These are phyloP conservation scores for Aspiorhynchus laticeps DNA, from an alignment of 2,113 vertebrate species.

Conservation along the genomic window DNA sequence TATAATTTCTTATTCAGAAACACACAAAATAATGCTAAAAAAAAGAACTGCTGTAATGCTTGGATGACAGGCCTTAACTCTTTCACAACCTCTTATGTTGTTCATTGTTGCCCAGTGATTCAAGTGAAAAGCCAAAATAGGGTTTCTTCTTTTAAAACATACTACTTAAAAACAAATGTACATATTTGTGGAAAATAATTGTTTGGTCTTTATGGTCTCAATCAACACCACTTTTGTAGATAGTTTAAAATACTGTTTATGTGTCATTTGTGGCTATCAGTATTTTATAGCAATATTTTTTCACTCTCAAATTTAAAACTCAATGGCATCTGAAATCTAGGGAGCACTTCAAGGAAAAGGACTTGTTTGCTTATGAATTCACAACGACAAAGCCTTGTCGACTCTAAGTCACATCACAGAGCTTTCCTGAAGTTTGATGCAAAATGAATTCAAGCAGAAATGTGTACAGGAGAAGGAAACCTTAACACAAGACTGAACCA, in stretches of 20 bases:
- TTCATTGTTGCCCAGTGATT: not conserved
- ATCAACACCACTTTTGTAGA: not conserved
- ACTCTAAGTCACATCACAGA: not conserved
- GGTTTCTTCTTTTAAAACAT: not conserved
- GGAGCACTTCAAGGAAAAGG: constrained; percentile 7
- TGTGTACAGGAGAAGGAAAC: constrained; percentile 26
- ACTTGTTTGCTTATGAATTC: constrained; percentile 39
- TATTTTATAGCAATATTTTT: not conserved
- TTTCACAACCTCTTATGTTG: not conserved
- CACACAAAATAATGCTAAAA: not conserved
- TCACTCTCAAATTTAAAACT: not conserved
- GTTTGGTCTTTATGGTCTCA: not conserved
- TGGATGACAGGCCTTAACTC: constrained; percentile 10
- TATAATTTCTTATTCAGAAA: not conserved
- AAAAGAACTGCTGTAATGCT: not conserved
- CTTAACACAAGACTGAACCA: not conserved
- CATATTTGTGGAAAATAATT: constrained; percentile 48
- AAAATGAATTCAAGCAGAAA: constrained; percentile 10
- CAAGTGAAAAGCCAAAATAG: constrained; percentile 21
- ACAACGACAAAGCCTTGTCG: constrained; percentile 22
- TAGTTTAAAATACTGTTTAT: not conserved
- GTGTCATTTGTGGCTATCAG: not conserved
- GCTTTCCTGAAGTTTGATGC: not conserved
- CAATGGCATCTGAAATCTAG: not conserved
- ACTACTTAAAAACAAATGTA: constrained; percentile 35